Conservation (phyloP, 2,888 invertebrate species). For the Atrina japonica region DNA sequence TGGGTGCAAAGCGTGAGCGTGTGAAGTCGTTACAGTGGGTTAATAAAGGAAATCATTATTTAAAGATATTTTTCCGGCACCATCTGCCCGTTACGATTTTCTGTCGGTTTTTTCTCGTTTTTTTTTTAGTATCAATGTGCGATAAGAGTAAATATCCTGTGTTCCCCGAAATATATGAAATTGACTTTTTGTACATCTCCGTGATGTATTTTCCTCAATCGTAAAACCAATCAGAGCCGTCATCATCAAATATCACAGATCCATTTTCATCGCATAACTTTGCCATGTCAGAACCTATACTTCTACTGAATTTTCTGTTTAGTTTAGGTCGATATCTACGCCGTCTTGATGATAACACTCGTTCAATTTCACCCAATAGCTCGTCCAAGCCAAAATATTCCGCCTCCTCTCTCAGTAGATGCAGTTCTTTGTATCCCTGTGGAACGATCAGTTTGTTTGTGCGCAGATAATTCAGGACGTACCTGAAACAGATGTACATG, state of each 20-base stretch:
- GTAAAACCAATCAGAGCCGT: conserved; percentile 60
- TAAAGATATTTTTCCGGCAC: too few species aligned
- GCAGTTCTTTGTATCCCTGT: conserved; percentile 67
- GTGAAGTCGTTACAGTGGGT: too few species aligned
- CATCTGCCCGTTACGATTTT: too few species aligned
- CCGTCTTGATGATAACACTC: conserved; percentile 50
- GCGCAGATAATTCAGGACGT: conserved; percentile 70
- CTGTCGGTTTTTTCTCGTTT: too few species aligned
- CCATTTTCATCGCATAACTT: conserved; percentile 47
- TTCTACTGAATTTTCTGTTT: conserved; percentile 16
- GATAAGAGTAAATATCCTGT: too few species aligned
- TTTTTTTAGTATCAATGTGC: too few species aligned
- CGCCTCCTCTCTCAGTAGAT: conserved; percentile 67
- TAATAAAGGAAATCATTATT: too few species aligned
- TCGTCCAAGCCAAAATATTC: conserved; percentile 63
- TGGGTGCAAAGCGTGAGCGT: too few species aligned
- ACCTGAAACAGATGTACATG: conserved; percentile 47
- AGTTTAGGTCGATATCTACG: conserved; percentile 45
- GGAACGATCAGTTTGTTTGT: conserved; percentile 65
- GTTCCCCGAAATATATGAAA: too few species aligned
- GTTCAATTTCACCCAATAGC: conserved; percentile 59
- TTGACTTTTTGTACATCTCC: too few species aligned
- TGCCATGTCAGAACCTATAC: conserved; percentile 31
- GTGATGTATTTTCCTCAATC: conserved; percentile 49
- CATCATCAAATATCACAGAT: conserved; percentile 52